Base-by-base conservation (phyloP, 1,140 invertebrate genomes). In the Macrobrachium rosenbergii region DNA sequence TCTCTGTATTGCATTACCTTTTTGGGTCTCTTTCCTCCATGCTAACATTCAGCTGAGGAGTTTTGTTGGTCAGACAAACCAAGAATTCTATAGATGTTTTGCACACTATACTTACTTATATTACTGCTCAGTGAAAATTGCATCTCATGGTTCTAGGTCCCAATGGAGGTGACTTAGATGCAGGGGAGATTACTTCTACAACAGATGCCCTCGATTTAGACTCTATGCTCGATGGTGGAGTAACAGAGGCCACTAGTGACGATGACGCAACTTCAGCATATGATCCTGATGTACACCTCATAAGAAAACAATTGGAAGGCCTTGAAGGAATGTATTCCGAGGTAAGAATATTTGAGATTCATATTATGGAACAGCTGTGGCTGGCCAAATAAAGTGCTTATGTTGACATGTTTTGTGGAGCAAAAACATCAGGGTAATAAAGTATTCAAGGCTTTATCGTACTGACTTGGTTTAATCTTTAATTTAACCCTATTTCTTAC, bases 251-350 rank as follows among this genome's bases (percentile, higher is more conserved):
- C 37, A 91, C 90, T 19, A 89, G 86, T 21, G 90, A 90, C 73
- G 90, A 90, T 45, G 90, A 90, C 21, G 73, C 76, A 5, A 80
- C 85, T 21, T 89, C 84, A 5, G 82, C 83, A 8, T 80, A 64
- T 16, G 89, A 90, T 79, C 91, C 90, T 16, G 96, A 97, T 91
- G 95, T 95, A 0, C 93, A 95, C 89, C 95, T 95, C 5, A 96
- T 97, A 58, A 93, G 96, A 72, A 95, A 96, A 85, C 96, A 98
- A 91, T 92, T 98, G 23, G 95, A 97, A 90, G 96, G 96, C 1
- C 93, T 98, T 14, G 97, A 98, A 93, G 95, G 94, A 86, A 98
- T 98, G 96, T 98, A 98, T 91, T 95, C 95, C 14, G 94, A 96
- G 92, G 94, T 94, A 21, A 67, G 75, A 17, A 58, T 16, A n/a